Conservation (phyloP, 2,113 vertebrate species). For the Gila orcuttii region DNA sequence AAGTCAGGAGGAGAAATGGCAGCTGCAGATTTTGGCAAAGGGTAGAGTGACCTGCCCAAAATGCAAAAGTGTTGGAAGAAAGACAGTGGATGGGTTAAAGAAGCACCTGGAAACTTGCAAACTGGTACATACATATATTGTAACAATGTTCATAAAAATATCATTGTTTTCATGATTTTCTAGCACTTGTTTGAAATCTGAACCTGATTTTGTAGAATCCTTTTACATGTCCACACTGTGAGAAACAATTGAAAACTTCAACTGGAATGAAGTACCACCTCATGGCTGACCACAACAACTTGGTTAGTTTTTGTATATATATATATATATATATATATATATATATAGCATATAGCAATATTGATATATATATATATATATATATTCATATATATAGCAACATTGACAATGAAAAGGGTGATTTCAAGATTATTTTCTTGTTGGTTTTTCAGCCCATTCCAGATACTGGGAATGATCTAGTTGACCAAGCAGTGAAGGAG, state of each 20-base stretch:
- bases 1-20: constrained; percentile 89
- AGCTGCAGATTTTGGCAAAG: constrained; percentile 90
- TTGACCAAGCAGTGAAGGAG: constrained; percentile 84
- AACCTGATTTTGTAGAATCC: constrained; percentile 75
- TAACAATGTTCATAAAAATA: not conserved
- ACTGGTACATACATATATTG: constrained; percentile 74
- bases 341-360: too few relatives aligned
- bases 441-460: constrained; percentile 76
- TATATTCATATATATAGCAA: too few relatives aligned
- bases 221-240: constrained; percentile 90
- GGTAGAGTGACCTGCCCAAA: constrained; percentile 90
- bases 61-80: constrained; percentile 90
- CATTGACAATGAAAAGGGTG: not conserved
- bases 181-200: not conserved
- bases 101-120: constrained; percentile 92
- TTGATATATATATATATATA: not conserved
- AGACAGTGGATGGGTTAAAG: constrained; percentile 94
- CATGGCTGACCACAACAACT: constrained; percentile 93
- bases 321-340: too few relatives aligned
- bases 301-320: constrained; percentile 74
- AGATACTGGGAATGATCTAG: constrained; percentile 79
- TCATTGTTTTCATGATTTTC: not conserved
- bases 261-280: constrained; percentile 96
- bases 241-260: constrained; percentile 90
- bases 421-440: not conserved